These are phyloP conservation scores for Drosophila anceps DNA, from an alignment of 2,888 invertebrate genomes.

Conservation along the genomic window DNA sequence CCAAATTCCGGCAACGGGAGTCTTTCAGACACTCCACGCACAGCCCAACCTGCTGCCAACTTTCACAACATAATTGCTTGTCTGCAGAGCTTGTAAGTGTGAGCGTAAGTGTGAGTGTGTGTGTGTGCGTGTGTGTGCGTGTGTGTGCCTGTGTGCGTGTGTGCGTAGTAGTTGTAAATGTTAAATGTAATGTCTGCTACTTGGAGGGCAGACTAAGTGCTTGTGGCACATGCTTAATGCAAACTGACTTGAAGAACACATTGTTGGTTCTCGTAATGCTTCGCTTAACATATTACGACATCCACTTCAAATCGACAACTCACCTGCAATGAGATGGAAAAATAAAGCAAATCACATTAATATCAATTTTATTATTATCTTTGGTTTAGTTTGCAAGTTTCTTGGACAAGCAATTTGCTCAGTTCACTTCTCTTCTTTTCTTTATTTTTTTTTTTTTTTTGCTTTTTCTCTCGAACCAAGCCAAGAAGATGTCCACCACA, in stretches of 20 bases:
- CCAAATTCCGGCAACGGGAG: constrained; percentile 49
- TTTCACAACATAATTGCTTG: constrained; percentile 72
- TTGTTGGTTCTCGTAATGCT: constrained; percentile 10
- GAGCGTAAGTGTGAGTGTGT: constrained; percentile 11
- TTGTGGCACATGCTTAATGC: constrained; percentile 48
- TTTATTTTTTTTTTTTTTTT: constrained; percentile 19
- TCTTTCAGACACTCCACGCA: constrained; percentile 8
- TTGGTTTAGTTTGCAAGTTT: constrained; percentile 8
- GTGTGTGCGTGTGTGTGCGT: constrained; percentile 12
- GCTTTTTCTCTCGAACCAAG: not conserved
- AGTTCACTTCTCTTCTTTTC: constrained; percentile 2
- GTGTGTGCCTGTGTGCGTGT: constrained; percentile 7
- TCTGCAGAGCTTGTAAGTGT: constrained; percentile 25
- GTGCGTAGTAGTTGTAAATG: constrained; percentile 38
- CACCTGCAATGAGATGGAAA: constrained; percentile 52
- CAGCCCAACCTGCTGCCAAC: constrained; percentile 19
- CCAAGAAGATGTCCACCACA: constrained; percentile 15
- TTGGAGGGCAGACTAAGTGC: constrained; percentile 30
- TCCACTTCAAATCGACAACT: constrained; percentile 29
- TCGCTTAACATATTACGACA: not conserved
- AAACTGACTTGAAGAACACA: constrained; percentile 28
- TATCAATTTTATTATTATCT: constrained; percentile 36
- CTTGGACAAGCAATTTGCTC: constrained; percentile 29
- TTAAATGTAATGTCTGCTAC: constrained; percentile 41
- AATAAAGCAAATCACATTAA: constrained; percentile 34